Base-by-base conservation (phyloP, 2,797 vertebrate species). In the Caiman crocodilus region DNA sequence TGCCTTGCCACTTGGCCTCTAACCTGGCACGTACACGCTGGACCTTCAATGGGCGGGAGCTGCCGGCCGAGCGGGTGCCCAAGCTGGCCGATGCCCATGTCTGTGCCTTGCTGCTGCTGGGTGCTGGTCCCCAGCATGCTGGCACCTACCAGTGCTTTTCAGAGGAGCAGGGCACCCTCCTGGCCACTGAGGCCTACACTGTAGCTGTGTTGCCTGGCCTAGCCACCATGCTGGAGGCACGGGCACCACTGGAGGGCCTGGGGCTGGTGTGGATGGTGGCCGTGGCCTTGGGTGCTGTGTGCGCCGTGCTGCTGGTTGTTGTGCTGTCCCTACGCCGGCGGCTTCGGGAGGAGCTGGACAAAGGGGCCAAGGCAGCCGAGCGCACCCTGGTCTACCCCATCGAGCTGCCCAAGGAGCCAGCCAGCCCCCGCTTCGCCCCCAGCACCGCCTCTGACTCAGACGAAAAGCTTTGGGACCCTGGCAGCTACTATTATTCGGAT, bases 381-480 rank as follows among this genome's bases (percentile, higher is more conserved):
- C 99, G 99, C 97, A 99, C 99, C 6, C 94, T 99, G 88, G 99
- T 99, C 15, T 99, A 99, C 96, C 99, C 99, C 76, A 99, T 99
- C 89, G 99, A 99, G 61, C 94, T 99, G 69, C 99, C 99, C 93
- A 99, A 99, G 95, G 99, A 99, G 87, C 98, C 99, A 1, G 96
- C 96, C 89, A 97, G 97, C 6, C 98, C 99, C 26, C 98, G 98
- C 3, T 99, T 99, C 14, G 98, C 98, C 5, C 98, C 99, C 26
- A 99, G 99, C 94, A 98, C 99, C 93, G 98, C 98, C 91, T 98
- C 99, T 0, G 99, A 99, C 20, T 97, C 98, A 0, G 99, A 99
- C 2, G 99, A 99, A 96, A 99, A 99, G 85, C 99, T 99, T 84
- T 99, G 99, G 99, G 99, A 99, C 93, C 99, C 99, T 0, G 98